Conservation (phyloP, 2,888 invertebrate species). For the Acanthosoma haemorrhoidale region DNA sequence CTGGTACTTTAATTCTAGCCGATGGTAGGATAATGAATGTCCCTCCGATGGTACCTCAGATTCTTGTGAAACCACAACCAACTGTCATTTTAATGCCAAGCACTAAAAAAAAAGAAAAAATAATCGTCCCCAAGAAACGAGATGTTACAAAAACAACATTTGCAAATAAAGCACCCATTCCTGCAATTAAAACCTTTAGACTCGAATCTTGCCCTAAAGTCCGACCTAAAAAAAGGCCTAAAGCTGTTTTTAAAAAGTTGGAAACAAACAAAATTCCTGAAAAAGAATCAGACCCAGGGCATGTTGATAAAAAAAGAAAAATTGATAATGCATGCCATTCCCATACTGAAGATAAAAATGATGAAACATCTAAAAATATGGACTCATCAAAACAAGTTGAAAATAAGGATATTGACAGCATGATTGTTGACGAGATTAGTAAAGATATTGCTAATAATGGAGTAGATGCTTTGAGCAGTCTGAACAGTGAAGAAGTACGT, state of each 20-base stretch:
- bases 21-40: slow-evolving; percentile 39
- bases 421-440: neutral
- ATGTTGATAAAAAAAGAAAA: slow-evolving; percentile 29
- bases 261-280: neutral
- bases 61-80: slow-evolving; percentile 39
- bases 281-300: neutral
- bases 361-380: neutral
- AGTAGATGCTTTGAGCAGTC: neutral
- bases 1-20: slow-evolving; percentile 39
- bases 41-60: slow-evolving; percentile 34
- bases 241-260: neutral
- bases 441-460: too few species aligned
- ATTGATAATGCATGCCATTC: slow-evolving; percentile 32
- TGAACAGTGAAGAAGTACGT: neutral
- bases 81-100: slow-evolving; percentile 41
- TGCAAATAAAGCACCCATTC: slow-evolving; percentile 43
- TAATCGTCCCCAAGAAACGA: slow-evolving; percentile 38
- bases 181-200: slow-evolving; percentile 40
- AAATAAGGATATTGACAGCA: neutral
- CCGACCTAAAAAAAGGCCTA: slow-evolving; percentile 25
- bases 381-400: neutral
- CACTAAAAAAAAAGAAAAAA: slow-evolving; percentile 36
- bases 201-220: slow-evolving; percentile 28
- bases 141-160: slow-evolving; percentile 43
- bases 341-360: slow-evolving; percentile 28